Conservation (phyloP, 2,113 vertebrate genomes). For the Salvelinus fontinalis region DNA sequence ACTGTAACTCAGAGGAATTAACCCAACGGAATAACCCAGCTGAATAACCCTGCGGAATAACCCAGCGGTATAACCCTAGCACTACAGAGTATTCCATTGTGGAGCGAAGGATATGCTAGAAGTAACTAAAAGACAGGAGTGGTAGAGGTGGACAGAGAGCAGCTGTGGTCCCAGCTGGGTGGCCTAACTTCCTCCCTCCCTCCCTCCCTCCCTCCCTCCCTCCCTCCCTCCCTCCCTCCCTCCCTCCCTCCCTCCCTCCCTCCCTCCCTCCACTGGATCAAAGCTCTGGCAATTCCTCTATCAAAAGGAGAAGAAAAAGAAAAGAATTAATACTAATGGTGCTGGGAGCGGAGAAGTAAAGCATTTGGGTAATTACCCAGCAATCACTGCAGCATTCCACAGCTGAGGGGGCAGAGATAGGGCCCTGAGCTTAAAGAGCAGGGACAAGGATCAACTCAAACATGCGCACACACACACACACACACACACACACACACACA, state of each 20-base stretch:
- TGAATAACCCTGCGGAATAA: too few relatives aligned
- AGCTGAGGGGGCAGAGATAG: slow-evolving; percentile 64
- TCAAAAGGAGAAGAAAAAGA: slow-evolving; percentile 33
- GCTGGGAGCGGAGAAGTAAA: slow-evolving; percentile 60
- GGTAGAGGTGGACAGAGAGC: slow-evolving; percentile 17
- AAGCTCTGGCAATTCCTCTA: slow-evolving; percentile 42
- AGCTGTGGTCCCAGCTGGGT: slow-evolving; percentile 51
- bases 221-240: neutral
- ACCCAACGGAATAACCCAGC: too few relatives aligned
- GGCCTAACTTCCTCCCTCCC: slow-evolving; percentile 24
- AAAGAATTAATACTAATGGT: slow-evolving; percentile 62
- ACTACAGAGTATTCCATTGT: too few relatives aligned
- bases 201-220: too few relatives aligned
- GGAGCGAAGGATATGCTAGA: neutral
- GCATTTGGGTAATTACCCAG: slow-evolving; percentile 65
- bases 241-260: neutral
- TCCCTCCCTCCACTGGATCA: slow-evolving; percentile 39
- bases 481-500: neutral
- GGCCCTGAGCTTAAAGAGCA: slow-evolving; percentile 63
- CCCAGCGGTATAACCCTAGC: too few relatives aligned
- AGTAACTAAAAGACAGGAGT: neutral
- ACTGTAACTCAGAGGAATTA: too few relatives aligned
- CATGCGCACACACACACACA: neutral
- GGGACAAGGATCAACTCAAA: slow-evolving; percentile 55
- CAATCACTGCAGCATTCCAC: slow-evolving; percentile 69